phyloP scores from a whole-genome alignment of 2,888 invertebrate genomes.

The Empis livida region DNA sequence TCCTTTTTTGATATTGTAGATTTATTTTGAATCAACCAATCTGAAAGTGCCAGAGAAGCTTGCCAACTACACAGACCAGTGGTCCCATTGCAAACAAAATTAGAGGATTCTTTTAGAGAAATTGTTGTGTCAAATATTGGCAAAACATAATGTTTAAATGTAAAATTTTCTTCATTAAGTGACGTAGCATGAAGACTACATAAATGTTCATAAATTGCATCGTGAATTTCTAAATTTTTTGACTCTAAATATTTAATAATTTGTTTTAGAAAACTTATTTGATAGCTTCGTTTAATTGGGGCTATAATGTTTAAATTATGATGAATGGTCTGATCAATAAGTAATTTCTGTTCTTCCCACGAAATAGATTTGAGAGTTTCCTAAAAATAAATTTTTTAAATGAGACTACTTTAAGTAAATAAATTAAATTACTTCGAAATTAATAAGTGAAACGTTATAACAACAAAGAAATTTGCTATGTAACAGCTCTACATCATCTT shows the following conservation, averaged over 20 bases:
- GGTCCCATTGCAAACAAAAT: conserved; percentile 62
- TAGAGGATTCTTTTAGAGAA: conserved; percentile 54
- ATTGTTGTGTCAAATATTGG: conserved; percentile 33
- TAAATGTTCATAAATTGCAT: conserved; percentile 48
- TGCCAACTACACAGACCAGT: conserved; percentile 72
- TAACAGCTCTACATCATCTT: too few species aligned
- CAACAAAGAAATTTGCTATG: too few species aligned
- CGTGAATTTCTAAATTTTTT: conserved; percentile 44
- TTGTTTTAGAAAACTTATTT: conserved; percentile 50
- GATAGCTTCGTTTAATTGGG: conserved; percentile 50
- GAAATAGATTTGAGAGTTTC: conserved; percentile 2
- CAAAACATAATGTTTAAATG: conserved; percentile 49
- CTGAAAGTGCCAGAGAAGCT: conserved; percentile 56
- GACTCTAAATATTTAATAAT: conserved; percentile 45
- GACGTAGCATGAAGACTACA: conserved; percentile 39
- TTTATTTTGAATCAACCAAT: conserved; percentile 52
- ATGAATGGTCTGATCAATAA: conserved; percentile 46
- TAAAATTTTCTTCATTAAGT: conserved; percentile 30
- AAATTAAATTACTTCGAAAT: too few species aligned
- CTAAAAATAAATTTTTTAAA: not conserved
- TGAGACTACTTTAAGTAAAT: too few species aligned
- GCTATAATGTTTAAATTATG: conserved; percentile 40
- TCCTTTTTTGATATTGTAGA: conserved; percentile 40
- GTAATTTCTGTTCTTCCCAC: conserved; percentile 44
- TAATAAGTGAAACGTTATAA: too few species aligned